These are phyloP conservation scores for Nemopilema nomurai DNA, from an alignment of 30 jellyfish, hydroid and myxozoan species.

Conservation along the genomic window DNA sequence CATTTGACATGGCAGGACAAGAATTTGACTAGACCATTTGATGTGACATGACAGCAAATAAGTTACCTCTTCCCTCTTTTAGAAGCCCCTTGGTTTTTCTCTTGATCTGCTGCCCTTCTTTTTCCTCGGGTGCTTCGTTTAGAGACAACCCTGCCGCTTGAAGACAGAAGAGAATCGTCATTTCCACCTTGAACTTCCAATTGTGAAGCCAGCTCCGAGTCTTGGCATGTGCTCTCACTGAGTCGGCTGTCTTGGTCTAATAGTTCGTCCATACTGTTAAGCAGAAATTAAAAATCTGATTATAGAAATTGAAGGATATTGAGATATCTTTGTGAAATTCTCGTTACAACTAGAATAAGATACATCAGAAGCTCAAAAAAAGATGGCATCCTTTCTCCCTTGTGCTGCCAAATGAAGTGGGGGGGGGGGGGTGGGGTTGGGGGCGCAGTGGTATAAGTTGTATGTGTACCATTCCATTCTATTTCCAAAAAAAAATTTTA, in stretches of 20 bases:
- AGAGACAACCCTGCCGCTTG: constrained; percentile 51
- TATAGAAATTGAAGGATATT: not conserved
- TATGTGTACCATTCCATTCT: too few species aligned
- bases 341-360: too few species aligned
- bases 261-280: constrained; percentile 26
- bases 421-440: too few species aligned
- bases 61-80: constrained; percentile 80
- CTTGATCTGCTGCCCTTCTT: constrained; percentile 83
- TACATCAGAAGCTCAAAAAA: not conserved
- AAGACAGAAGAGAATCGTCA: constrained; percentile 33
- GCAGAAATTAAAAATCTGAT: not conserved
- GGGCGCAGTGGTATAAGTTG: too few species aligned
- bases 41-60: not conserved
- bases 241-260: constrained; percentile 57
- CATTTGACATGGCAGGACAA: too few species aligned
- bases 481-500: too few species aligned
- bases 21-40: too few species aligned
- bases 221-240: constrained; percentile 45
- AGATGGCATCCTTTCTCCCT: not conserved
- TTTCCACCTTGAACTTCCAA: constrained; percentile 54
- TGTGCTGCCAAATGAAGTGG: too few species aligned
- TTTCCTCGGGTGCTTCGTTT: constrained; percentile 83
- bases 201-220: constrained; percentile 25
- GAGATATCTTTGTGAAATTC: too few species aligned
- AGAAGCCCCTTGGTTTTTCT: constrained; percentile 53